phyloP scores from a whole-genome alignment of 2,113 vertebrate species.

The Hepsetus odoe region DNA sequence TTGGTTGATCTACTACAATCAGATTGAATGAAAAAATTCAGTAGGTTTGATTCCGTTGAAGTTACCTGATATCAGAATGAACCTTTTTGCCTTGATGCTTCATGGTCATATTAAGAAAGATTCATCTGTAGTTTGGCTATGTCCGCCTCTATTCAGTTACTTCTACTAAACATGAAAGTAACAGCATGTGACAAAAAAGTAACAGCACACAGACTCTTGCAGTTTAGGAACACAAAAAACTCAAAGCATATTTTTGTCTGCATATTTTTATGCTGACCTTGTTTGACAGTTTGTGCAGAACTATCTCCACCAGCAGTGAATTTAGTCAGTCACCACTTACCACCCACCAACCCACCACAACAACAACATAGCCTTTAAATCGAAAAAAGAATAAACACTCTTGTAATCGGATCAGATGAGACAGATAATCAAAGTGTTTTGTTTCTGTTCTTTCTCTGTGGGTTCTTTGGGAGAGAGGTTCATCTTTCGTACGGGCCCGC shows the following conservation, averaged over 20 bases:
- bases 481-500: slow-evolving; percentile 61
- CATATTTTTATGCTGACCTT: slow-evolving; percentile 1
- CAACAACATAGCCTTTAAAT: slow-evolving; percentile 32
- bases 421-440: slow-evolving; percentile 50
- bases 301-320: neutral
- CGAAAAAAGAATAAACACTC: slow-evolving; percentile 24
- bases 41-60: too few relatives aligned
- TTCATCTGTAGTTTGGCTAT: too few relatives aligned
- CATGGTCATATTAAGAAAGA: too few relatives aligned
- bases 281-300: slow-evolving; percentile 21
- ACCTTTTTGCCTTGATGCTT: too few relatives aligned
- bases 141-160: too few relatives aligned
- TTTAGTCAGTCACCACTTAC: neutral
- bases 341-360: too few relatives aligned
- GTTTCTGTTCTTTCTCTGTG: slow-evolving; percentile 28
- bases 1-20: too few relatives aligned
- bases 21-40: too few relatives aligned
- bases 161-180: too few relatives aligned
- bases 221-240: neutral
- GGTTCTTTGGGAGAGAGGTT: slow-evolving; percentile 18
- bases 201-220: neutral
- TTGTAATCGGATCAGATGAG: slow-evolving; percentile 44
- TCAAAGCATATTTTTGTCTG: neutral
- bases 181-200: too few relatives aligned
- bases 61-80: too few relatives aligned